phyloP scores from a whole-genome alignment of 2,888 invertebrate species.

The Eueremaeus valkanovi region DNA sequence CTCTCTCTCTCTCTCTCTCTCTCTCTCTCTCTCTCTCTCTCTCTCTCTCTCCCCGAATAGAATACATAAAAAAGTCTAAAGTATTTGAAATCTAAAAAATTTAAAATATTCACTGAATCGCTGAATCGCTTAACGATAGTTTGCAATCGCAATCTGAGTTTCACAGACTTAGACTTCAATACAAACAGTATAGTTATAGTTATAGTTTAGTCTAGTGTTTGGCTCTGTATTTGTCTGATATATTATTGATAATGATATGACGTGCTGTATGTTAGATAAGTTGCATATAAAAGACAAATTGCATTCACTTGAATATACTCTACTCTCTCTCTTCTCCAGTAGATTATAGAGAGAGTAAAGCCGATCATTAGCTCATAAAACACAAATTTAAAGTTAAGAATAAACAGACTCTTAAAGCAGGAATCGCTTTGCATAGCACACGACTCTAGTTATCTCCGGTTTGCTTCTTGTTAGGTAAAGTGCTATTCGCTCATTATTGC shows the following conservation, averaged over 20 bases:
- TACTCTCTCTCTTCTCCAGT: too few species aligned
- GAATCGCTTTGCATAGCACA: too few species aligned
- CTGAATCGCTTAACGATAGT: background rate
- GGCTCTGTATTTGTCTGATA: background rate
- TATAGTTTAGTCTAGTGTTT: too few species aligned
- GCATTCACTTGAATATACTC: background rate
- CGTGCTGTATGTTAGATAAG: background rate
- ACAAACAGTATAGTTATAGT: background rate
- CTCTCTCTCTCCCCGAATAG: background rate
- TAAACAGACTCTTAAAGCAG: background rate
- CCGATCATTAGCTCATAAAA: constrained; percentile 19
- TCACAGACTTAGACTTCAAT: background rate
- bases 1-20: too few species aligned
- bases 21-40: too few species aligned
- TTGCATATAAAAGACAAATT: constrained; percentile 7
- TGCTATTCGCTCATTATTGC: too few species aligned
- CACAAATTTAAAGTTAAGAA: background rate
- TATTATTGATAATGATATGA: constrained; percentile 16
- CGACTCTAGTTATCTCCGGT: too few species aligned
- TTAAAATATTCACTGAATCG: background rate
- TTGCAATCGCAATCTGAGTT: background rate
- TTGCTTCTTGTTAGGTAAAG: too few species aligned
- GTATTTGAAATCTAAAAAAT: background rate
- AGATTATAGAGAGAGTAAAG: background rate
- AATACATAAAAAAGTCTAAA: background rate